Percentiles rank a stretch among this genome's conserved stretches.
These are phyloP conservation scores for Zaprionus bogoriensis DNA, from an alignment of 2,888 invertebrate genomes.

Conservation along the genomic window DNA sequence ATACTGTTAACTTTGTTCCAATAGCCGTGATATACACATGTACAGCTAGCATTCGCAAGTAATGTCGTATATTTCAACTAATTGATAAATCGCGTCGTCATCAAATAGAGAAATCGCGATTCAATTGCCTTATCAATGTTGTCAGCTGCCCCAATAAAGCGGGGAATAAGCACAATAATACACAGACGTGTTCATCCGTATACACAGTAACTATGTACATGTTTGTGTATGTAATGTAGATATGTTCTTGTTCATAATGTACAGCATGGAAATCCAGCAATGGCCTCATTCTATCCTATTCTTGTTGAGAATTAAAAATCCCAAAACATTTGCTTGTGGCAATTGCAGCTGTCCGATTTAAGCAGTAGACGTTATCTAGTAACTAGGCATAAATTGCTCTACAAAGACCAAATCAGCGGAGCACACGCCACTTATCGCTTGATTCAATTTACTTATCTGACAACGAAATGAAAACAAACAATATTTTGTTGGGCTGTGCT, in stretches of 20 bases:
- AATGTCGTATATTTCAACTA: background rate
- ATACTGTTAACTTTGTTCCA: slow-evolving; percentile 22
- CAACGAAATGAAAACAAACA: background rate
- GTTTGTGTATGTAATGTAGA: no score
- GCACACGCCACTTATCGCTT: slow-evolving; percentile 15
- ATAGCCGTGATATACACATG: background rate
- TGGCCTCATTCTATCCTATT: background rate
- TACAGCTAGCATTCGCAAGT: no score
- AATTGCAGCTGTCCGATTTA: background rate
- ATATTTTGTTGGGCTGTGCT: background rate
- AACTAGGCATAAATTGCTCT: background rate
- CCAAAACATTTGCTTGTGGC: no score
- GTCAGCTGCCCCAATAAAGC: background rate
- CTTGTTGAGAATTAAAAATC: background rate
- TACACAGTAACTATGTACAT: background rate
- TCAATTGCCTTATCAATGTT: slow-evolving; percentile 11
- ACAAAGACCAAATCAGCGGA: slow-evolving; percentile 4
- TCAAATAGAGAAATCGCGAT: background rate
- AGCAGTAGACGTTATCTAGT: slow-evolving; percentile 23
- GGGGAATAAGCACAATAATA: background rate
- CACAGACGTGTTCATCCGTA: background rate
- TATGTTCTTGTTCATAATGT: background rate
- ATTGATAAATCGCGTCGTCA: background rate
- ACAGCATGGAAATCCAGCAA: background rate
- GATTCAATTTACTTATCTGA: slow-evolving; percentile 17